These are phyloP conservation scores for Vespertilio murinus DNA, from an alignment of 2,797 vertebrate genomes.

Conservation along the genomic window DNA sequence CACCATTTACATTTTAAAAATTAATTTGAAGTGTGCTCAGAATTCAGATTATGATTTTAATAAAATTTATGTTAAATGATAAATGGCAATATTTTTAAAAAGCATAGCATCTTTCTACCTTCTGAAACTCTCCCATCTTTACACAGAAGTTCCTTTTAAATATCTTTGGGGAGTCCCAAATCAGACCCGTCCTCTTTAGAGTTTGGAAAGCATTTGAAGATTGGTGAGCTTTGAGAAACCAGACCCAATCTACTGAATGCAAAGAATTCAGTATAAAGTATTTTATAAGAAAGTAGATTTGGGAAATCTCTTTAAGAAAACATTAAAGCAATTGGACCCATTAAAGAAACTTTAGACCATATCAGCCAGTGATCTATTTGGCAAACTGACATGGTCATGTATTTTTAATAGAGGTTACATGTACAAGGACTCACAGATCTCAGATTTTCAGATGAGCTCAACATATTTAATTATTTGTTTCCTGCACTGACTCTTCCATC, in stretches of 20 bases:
- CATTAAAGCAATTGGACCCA: background rate
- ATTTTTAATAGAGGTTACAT: constrained; percentile 39
- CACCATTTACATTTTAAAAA: background rate
- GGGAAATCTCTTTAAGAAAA: background rate
- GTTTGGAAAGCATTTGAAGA: background rate
- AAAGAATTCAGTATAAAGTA: background rate
- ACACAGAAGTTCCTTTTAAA: background rate
- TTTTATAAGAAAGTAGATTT: background rate
- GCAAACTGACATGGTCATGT: background rate
- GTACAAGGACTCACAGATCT: background rate
- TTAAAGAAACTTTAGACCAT: constrained; percentile 23
- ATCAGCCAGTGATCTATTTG: constrained; percentile 7
- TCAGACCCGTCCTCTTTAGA: background rate
- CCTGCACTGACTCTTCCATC: background rate
- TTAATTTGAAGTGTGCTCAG: background rate
- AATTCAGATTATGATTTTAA: background rate
- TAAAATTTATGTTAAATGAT: background rate
- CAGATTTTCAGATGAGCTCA: constrained; percentile 6
- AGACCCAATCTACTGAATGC: background rate
- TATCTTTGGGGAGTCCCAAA: background rate
- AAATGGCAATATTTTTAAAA: background rate
- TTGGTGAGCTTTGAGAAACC: background rate
- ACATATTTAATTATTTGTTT: constrained; percentile 1
- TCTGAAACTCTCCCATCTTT: background rate
- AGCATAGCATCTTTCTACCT: background rate